Evolutionary conservation across 2,797 vertebrate genomes (phyloP), one percentile per base, ranked within the genome.

Genomic region (Muscicapa comitata): DNA sequence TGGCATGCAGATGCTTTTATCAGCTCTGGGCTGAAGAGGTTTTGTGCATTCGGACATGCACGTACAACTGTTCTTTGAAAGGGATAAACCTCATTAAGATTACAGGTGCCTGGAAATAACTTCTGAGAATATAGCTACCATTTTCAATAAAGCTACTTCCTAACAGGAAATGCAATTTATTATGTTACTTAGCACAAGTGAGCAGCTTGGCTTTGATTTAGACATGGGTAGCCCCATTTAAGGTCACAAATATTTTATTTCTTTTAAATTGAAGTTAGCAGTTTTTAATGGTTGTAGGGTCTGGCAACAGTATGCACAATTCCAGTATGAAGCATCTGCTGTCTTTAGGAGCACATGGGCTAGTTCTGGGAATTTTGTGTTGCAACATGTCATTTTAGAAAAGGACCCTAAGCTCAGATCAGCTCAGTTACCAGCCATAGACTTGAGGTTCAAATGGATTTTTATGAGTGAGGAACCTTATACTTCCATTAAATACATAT

Each of bases 1-100:
- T 95, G 96, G 96, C 98, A 98, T 98, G 98, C 98, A 98, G 98
- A 98, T 98, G 98, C 98, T 97, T 98, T 98, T 98, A 98, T 98
- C 98, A 97, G 97, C 98, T 96, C 97, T 90, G 95, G 96, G 81
- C 95, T 97, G 84, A 97, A 96, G 97, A 96, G 91, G 88, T 94
- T 92, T 95, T 97, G 96, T 97, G 97, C 95, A 92, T 97, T 98
- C 84, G 93, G 97, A 96, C 98, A 96, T 97, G 95, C 95, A 93
- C 88, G 67, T 94, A 95, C 96, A 97, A 97, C 97, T 95, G 95
- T 97, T 98, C 94, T 93, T 96, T 97, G 97, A 97, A 98, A 98
- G 97, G 97, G 97, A 98, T 97, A 97, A 97, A 98, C 96, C 97
- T 98, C 97, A 97, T 98, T 98, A 98, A 54, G 97, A 98, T 98